Base-by-base conservation (phyloP, 2,888 invertebrate genomes). In the Steinernema hermaphroditum region DNA sequence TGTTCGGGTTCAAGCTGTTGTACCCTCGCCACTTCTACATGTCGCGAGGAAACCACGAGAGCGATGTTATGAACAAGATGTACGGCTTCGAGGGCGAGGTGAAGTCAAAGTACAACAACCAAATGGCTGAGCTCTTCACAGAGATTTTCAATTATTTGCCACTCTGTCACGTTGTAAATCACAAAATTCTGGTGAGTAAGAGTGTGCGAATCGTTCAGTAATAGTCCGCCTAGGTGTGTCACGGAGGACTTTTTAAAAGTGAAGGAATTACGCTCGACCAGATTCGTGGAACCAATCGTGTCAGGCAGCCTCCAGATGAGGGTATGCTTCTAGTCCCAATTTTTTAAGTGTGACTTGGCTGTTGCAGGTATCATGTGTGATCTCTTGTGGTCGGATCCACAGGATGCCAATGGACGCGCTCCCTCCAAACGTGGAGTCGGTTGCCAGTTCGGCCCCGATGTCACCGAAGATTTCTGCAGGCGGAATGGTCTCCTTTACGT, bases 61-160 rank as follows among this genome's bases (percentile, higher is more conserved):
- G 95, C 82, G 91, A 92, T 62, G 94, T 93, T 75, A 98, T 98
- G 97, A 99, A 98, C 76, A 84, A 85, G 88, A 96, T 98, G 93
- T 99, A 99, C 88, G 98, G 98, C 0, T 98, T 98, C 90, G 93
- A 95, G 78, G 98, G 97, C 0, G 98, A 98, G 89, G 97, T 98
- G 0, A 93, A 94, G 84, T 91, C 93, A 6, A 98, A 98, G 89
- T 98, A 89, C 88, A 92, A 93, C 0, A 90, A 91, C 24, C 92
- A 94, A 87, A 97, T 98, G 96, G 93, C 94, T 0, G 94, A 96
- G 78, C 90, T 97, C 68, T 99, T 99, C 89, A 96, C 96, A 0
- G 96, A 97, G 90, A 95, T 98, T 24, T 98, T 96, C 89, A 97
- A 97, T 89, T 94, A 93, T 92, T 89, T 98, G 78, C 98, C 98